A percentile compares a stretch with the other conserved stretches of the same genome.
Conservation (phyloP, 1,140 invertebrate genomes). For the Pseudomyrmex gracilis region DNA sequence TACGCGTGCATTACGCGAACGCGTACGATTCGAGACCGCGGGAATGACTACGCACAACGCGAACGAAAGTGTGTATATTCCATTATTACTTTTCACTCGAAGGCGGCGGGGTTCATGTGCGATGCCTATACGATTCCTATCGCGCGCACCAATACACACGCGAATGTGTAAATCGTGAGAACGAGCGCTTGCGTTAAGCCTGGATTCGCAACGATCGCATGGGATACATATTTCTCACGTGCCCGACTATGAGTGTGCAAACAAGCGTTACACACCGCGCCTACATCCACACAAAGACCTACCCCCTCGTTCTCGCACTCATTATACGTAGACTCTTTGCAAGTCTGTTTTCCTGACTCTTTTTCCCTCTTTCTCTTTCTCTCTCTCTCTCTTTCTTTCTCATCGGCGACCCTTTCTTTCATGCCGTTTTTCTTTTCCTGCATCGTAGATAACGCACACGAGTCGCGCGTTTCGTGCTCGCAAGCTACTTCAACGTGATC, state of each 20-base stretch:
- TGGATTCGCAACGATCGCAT: slow-evolving; percentile 3
- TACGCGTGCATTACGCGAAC: background rate
- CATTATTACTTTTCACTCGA: background rate
- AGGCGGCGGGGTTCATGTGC: background rate
- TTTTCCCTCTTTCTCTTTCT: background rate
- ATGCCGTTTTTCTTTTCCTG: background rate
- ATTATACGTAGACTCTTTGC: slow-evolving; percentile 1
- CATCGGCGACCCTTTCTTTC: background rate
- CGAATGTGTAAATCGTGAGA: slow-evolving; percentile 19
- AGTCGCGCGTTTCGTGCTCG: background rate
- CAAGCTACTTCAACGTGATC: background rate
- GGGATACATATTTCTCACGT: background rate
- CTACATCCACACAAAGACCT: background rate
- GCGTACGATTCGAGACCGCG: slow-evolving; percentile 10
- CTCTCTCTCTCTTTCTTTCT: background rate
- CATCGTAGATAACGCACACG: slow-evolving; percentile 16
- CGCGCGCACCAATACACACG: background rate
- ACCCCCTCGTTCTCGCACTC: background rate
- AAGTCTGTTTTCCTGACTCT: background rate
- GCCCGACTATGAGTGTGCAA: background rate
- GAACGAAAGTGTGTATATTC: background rate
- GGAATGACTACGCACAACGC: background rate
- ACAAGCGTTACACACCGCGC: background rate
- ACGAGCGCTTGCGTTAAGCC: background rate
- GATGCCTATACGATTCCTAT: slow-evolving; percentile 15